phyloP scores from a whole-genome alignment of 2,113 vertebrate species.

The Grammomys surdaster region DNA sequence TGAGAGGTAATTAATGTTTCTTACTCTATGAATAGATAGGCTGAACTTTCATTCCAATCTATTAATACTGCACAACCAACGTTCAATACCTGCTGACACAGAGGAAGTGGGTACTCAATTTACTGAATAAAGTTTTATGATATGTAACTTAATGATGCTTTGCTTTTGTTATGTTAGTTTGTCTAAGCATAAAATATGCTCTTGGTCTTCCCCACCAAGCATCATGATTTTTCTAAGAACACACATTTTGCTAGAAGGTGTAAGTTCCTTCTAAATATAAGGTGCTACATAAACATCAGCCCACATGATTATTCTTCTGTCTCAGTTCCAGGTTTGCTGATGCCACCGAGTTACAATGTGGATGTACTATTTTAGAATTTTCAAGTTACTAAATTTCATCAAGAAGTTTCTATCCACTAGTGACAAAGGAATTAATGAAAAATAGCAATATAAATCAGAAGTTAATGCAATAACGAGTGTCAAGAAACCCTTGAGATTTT shows the following conservation, averaged over 20 bases:
- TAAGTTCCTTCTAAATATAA: conserved; percentile 24
- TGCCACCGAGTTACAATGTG: background rate
- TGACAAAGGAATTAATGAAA: background rate
- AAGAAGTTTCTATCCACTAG: background rate
- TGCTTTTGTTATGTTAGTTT: background rate
- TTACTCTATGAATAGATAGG: background rate
- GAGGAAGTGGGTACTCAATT: background rate
- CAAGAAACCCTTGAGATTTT: background rate
- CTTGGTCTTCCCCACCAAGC: background rate
- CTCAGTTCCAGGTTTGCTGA: background rate
- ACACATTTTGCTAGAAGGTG: background rate
- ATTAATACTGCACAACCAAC: background rate
- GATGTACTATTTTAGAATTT: background rate
- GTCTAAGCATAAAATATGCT: background rate
- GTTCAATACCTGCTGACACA: background rate
- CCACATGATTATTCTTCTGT: background rate
- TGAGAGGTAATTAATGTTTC: background rate
- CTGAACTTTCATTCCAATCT: background rate
- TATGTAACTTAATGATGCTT: background rate
- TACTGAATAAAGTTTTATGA: background rate
- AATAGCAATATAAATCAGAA: background rate
- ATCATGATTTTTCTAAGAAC: conserved; percentile 11
- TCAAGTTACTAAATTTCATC: conserved; percentile 13
- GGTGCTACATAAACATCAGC: background rate
- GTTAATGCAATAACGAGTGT: background rate